Evolutionary conservation across 2,797 vertebrate species (phyloP), one percentile per base, ranked within the genome.

Genomic region (Semaprochilodus insignis): DNA sequence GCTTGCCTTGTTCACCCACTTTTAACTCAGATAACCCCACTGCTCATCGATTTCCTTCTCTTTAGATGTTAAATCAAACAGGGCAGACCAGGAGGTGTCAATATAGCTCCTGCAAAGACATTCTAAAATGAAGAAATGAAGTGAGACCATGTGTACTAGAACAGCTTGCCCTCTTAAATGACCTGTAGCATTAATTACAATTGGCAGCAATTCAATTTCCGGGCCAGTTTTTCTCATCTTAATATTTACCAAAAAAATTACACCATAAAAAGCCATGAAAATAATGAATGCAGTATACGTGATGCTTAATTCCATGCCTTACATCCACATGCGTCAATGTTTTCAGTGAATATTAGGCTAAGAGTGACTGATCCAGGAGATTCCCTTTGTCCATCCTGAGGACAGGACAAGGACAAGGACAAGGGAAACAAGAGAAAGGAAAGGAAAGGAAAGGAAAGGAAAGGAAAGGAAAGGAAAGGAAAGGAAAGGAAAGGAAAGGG

Each of bases 21-120:
- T 71, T 71, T 71, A 71, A 71, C 44, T 71, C 14, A 19, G 72
- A 76, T 84, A 73, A 84, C 80, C 82, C 54, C 17, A 63, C 71
- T 13, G 44, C 57, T 85, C 75, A 85, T 85, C 72, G 79, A 81
- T 81, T 85, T 72, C 66, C 60, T 54, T 48, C 54, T 74, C 59
- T 78, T 81, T 74, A 81, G 54, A 63, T 78, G 70, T 82, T 76
- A 81, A 74, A 78, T 81, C 52, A 81, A 74, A 70, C 67, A 70
- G 70, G 63, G 65, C 48, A 63, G 62, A 76, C 72, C 66, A 60
- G 57, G 16, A 25, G 74, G 44, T 25, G 7, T 77, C 74, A 36
- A 73, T 59, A 44, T 63, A 54, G 72, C 63, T 65, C 63, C 66
- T 77, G 62, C 67, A 31, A 55, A 80, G 72, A 62, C 44, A 27